These are phyloP conservation scores for Brachypterus glaber DNA, from an alignment of 2,888 invertebrate genomes.

Conservation along the genomic window DNA sequence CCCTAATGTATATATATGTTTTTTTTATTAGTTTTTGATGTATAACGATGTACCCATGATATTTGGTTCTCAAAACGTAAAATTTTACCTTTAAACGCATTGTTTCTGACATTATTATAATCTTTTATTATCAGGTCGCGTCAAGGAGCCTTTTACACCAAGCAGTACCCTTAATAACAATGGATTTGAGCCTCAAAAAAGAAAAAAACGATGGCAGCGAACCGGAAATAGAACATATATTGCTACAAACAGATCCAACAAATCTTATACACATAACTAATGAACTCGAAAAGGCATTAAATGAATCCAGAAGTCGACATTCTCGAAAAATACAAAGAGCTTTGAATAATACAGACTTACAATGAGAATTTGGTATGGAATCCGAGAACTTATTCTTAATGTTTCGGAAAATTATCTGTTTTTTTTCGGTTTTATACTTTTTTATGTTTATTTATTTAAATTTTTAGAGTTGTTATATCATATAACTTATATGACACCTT, in stretches of 20 bases:
- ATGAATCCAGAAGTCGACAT: slow-evolving; percentile 49
- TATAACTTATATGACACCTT: too few species aligned
- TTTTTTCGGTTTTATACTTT: too few species aligned
- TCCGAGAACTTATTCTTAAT: too few species aligned
- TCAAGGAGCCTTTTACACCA: slow-evolving; percentile 51
- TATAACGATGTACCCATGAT: too few species aligned
- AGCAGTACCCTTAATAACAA: slow-evolving; percentile 48
- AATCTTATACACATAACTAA: slow-evolving; percentile 53
- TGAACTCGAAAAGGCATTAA: slow-evolving; percentile 52
- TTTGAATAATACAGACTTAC: slow-evolving; percentile 30
- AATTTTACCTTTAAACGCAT: too few species aligned
- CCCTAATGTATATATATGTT: too few species aligned
- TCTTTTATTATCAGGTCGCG: slow-evolving; percentile 40
- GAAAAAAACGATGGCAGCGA: slow-evolving; percentile 30
- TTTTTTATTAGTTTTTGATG: too few species aligned
- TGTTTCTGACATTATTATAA: neutral
- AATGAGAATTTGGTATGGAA: too few species aligned
- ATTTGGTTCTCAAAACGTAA: too few species aligned
- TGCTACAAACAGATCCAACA: slow-evolving; percentile 51
- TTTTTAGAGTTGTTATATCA: too few species aligned
- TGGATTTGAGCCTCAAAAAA: slow-evolving; percentile 44
- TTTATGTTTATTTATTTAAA: too few species aligned
- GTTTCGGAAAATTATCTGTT: too few species aligned
- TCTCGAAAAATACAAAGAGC: slow-evolving; percentile 36
- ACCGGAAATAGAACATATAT: slow-evolving; percentile 36